phyloP scores from a whole-genome alignment of 1,140 invertebrate genomes.

The Pygmarrhopalites habei region DNA sequence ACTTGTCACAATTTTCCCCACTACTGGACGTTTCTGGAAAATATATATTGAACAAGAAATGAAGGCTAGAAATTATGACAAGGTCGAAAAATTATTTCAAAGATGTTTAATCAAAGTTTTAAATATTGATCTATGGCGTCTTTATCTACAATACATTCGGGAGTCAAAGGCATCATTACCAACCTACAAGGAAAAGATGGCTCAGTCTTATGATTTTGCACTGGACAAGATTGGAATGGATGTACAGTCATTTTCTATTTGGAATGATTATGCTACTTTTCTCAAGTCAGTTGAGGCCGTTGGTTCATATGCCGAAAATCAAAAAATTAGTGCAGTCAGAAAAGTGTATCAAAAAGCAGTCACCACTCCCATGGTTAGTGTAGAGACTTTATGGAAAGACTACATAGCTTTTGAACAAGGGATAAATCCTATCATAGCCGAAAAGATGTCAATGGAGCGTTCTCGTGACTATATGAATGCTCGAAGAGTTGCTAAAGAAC shows the following conservation, averaged over 20 bases:
- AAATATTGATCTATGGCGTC: conserved; percentile 97
- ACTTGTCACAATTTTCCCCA: conserved; percentile 86
- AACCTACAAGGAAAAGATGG: conserved; percentile 98
- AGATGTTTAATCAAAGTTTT: conserved; percentile 95
- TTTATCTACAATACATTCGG: conserved; percentile 96
- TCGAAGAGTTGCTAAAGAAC: conserved; percentile 87
- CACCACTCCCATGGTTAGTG: conserved; percentile 93
- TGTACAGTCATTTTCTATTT: conserved; percentile 88
- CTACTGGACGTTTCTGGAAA: conserved; percentile 96
- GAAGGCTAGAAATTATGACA: conserved; percentile 90
- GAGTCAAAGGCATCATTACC: conserved; percentile 90
- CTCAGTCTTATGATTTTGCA: conserved; percentile 98
- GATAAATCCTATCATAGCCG: conserved; percentile 94
- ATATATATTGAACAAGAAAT: conserved; percentile 99
- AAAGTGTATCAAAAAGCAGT: conserved; percentile 94
- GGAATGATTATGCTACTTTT: conserved; percentile 97
- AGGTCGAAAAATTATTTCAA: conserved; percentile 98
- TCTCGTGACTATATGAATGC: conserved; percentile 97
- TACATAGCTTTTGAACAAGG: conserved; percentile 90
- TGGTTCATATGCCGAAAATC: conserved; percentile 98
- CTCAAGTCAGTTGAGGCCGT: conserved; percentile 95
- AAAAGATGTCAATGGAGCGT: conserved; percentile 84
- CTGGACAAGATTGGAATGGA: conserved; percentile 98
- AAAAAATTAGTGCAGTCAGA: conserved; percentile 94
- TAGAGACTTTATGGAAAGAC: conserved; percentile 97